Evolutionary conservation across 2,888 invertebrate genomes (phyloP), one percentile per base, ranked within the genome.

Genomic region (Pyrrhia umbra): DNA sequence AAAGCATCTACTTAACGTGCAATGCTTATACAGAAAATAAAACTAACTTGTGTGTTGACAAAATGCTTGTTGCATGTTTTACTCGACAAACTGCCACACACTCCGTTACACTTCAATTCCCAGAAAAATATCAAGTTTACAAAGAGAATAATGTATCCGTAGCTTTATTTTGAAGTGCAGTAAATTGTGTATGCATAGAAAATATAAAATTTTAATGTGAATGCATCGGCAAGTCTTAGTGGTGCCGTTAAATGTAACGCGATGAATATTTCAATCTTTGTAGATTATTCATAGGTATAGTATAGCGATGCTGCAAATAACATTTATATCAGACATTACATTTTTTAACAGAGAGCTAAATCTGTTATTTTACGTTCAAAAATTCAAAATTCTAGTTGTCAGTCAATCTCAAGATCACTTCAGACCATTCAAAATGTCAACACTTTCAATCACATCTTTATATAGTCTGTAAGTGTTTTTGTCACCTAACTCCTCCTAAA

Each of bases 251-350:
- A 25, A 62, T 40, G 13, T 30, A 34, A 9, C 25, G 8, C 18
- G 34, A 40, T 68, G 46, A 40, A 64, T 64, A 59, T 64, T 64
- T 25, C n/a, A 64, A 58, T 30, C n/a, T 8, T 34, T 58, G 37
- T 23, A 46, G 18, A 64, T 23, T 4, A 23, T 23, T n/a, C n/a
- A n/a, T n/a, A n/a, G n/a, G n/a, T n/a, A n/a, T n/a, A n/a, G n/a
- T 67, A 8, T 37, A 18, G 10, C 6, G 37, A 4, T 58, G 21
- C 15, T 42, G 66, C 8, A 20, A 42, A 34, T 25, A 30, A 25
- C 40, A 58, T 50, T 40, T 21, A 9, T 9, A 23, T 4, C 1
- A 8, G 13, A 39, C n/a, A n/a, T n/a, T n/a, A n/a, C n/a, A n/a
- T 37, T 23, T 23, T 2, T 13, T 42, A 20, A 2, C 3, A 1